Base-by-base conservation (phyloP, 2,113 vertebrate species). In the Amazona vittata region DNA sequence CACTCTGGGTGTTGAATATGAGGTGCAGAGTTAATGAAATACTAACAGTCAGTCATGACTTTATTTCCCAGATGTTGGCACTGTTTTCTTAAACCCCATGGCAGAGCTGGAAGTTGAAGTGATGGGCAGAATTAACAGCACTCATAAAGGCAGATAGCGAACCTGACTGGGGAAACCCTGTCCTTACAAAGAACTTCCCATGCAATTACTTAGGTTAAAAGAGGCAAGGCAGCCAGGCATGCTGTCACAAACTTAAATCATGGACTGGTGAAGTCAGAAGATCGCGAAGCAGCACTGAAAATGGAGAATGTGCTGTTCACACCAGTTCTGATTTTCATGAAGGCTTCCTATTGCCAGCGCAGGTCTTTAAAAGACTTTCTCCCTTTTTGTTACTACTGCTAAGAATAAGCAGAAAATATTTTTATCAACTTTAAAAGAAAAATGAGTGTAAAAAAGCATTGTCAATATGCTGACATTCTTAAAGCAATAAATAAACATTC, bases 1-100 rank as follows among this genome's bases (percentile, higher is more conserved):
- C 2, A 0, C 53, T 28, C 49, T 1, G 0, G 15, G 20, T 53
- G 39, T 69, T 2, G 0, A 17, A 10, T 82, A 41, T 2, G 5
- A 84, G 53, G 11, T 49, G 22, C 26, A 74, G 55, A 63, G 71
- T 44, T 82, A 49, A 29, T 11, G 13, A 60, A 83, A 62, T 44
- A 73, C 41, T 65, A 44, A 11, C 43, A 1, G 0, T 25, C 15
- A 7, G 10, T 52, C 46, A 57, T 12, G 11, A 73, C 41, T 69
- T 93, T 62, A 64, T 86, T 89, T 76, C 59, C 12, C 90, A 83
- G 57, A 52, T 57, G 18, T 46, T 77, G 50, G 67, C 21, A 6
- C 53, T 49, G 25, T 75, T 92, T 78, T 79, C 65, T 60, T 81
- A 70, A 89, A 83, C 46, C 19, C 28, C 31, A 21, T 8, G 7